Evolutionary conservation across 2,797 vertebrate genomes (phyloP).

Genomic region (Sitta carolinensis): DNA sequence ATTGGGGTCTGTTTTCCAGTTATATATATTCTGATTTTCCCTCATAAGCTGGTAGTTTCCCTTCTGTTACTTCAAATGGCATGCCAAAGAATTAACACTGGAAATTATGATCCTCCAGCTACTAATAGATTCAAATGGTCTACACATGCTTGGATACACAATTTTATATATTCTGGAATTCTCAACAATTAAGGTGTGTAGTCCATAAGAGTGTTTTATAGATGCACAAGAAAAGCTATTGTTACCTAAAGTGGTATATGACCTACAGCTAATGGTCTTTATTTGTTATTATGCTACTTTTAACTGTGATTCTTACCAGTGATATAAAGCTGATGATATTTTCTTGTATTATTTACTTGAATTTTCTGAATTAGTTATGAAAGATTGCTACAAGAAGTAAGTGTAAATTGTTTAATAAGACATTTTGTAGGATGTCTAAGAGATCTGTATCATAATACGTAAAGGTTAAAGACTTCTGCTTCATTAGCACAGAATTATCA

Average conservation of each 20-base stretch:
- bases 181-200: not conserved
- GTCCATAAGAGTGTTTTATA: not conserved
- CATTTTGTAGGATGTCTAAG: not conserved
- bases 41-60: not conserved
- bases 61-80: not conserved
- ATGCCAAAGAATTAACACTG: not conserved
- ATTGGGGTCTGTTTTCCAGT: not conserved
- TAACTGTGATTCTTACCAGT: not conserved
- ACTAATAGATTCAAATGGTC: not conserved
- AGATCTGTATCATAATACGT: not conserved
- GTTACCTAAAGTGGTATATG: not conserved
- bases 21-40: not conserved
- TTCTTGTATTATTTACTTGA: not conserved
- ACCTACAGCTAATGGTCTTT: not conserved
- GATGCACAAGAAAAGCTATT: not conserved
- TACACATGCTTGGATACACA: not conserved
- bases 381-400: not conserved
- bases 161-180: not conserved
- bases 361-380: not conserved
- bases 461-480: not conserved
- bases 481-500: not conserved
- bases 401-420: not conserved
- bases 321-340: not conserved
- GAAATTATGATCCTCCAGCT: not conserved
- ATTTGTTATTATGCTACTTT: not conserved